phyloP scores from a whole-genome alignment of 2,113 vertebrate species.

The Cyprinodon tularosa region DNA sequence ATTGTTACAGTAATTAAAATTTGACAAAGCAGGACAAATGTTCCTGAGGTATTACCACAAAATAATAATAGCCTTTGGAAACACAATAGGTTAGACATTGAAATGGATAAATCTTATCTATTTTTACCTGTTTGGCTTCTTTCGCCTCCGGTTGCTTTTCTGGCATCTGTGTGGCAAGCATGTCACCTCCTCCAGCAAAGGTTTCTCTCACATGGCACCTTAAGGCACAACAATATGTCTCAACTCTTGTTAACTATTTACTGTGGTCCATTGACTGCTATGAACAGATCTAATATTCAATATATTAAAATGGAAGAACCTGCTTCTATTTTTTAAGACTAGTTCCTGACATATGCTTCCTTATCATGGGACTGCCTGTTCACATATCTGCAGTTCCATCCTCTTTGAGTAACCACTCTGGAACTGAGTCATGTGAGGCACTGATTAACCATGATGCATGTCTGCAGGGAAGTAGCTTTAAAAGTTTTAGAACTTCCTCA shows the following conservation, averaged over 20 bases:
- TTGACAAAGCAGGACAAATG: no score
- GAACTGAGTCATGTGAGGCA: slow-evolving; percentile 56
- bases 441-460: slow-evolving; percentile 24
- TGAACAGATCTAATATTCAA: not conserved
- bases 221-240: slow-evolving; percentile 49
- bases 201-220: slow-evolving; percentile 78
- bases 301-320: not conserved
- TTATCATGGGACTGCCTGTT: slow-evolving; percentile 40
- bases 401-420: slow-evolving; percentile 27
- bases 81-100: no score
- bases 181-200: slow-evolving; percentile 73
- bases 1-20: no score
- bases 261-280: not conserved
- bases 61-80: no score
- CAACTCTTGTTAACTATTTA: not conserved
- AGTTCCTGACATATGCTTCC: not conserved
- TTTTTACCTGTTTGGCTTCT: slow-evolving; percentile 85
- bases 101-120: not conserved
- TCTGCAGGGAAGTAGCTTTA: slow-evolving; percentile 53
- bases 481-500: slow-evolving; percentile 40
- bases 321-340: slow-evolving; percentile 4
- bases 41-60: no score
- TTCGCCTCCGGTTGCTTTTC: slow-evolving; percentile 79
- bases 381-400: slow-evolving; percentile 32
- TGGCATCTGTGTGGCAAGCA: slow-evolving; percentile 84